phyloP scores from a whole-genome alignment of 2,888 invertebrate genomes.

The Dryomyza anilis region DNA sequence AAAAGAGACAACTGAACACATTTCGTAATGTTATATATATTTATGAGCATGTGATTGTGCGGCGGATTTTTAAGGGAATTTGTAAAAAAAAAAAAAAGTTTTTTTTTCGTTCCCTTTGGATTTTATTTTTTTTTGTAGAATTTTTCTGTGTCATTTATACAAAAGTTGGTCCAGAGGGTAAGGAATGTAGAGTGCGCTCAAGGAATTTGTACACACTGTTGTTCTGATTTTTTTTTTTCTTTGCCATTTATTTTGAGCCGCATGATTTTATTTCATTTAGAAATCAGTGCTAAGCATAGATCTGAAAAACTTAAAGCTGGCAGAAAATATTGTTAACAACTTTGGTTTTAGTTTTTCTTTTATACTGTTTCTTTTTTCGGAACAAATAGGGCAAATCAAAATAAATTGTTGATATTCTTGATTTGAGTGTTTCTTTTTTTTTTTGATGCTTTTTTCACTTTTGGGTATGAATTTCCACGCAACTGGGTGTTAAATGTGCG shows the following conservation, averaged over 20 bases:
- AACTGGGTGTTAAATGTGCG: no score
- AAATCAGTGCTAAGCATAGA: not conserved
- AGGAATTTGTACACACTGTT: not conserved
- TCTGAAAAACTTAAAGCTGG: no score
- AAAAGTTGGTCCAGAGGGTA: not conserved
- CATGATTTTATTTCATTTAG: not conserved
- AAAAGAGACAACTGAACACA: slow-evolving; percentile 1
- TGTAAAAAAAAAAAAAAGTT: slow-evolving; percentile 15
- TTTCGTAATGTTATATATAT: slow-evolving; percentile 5
- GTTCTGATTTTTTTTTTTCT: not conserved
- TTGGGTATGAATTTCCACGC: no score
- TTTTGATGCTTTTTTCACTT: no score
- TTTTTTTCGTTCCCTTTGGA: not conserved
- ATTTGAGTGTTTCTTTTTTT: no score
- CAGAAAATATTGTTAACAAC: no score
- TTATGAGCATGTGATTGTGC: slow-evolving; percentile 22
- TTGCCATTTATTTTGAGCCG: not conserved
- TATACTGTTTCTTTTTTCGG: no score
- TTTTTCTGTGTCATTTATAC: not conserved
- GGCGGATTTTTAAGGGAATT: slow-evolving; percentile 6
- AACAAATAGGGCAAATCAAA: no score
- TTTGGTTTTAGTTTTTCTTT: no score
- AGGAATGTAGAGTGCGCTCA: not conserved
- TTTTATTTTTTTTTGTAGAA: not conserved
- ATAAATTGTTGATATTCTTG: no score